Evolutionary conservation across 92 coral and sea anemone genomes (phyloP).

Genomic region (Palythoa grandis): DNA sequence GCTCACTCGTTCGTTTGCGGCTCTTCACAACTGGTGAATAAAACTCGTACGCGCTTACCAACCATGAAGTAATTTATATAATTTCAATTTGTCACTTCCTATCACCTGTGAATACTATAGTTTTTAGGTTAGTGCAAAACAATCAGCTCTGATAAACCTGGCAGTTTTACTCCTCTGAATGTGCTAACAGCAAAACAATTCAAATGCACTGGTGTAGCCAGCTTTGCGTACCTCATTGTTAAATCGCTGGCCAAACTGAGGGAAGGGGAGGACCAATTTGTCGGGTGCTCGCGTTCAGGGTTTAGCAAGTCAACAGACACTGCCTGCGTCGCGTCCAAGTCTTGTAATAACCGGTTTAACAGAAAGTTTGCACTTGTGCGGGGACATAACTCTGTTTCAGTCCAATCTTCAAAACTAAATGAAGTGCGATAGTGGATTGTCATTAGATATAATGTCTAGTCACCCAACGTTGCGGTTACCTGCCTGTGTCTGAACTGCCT

Average conservation of each 20-base stretch:
- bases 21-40: too few relatives aligned
- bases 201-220: constrained; percentile 25
- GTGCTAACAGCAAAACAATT: constrained; percentile 11
- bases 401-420: constrained; percentile 47
- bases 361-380: constrained; percentile 65
- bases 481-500: not conserved
- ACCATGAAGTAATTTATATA: too few relatives aligned
- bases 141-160: not conserved
- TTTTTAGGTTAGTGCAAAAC: not conserved
- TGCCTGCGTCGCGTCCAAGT: constrained; percentile 74
- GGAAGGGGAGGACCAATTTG: constrained; percentile 65
- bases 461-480: not conserved
- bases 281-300: constrained; percentile 41
- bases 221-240: constrained; percentile 68
- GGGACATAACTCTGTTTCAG: constrained; percentile 45
- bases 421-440: constrained; percentile 45
- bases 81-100: too few relatives aligned
- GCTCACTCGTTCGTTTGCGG: too few relatives aligned
- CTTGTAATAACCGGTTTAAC: constrained; percentile 79
- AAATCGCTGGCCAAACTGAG: constrained; percentile 72
- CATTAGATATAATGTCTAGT: constrained; percentile 11
- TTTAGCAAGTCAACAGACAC: constrained; percentile 40
- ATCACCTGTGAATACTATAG: too few relatives aligned
- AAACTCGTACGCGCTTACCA: too few relatives aligned
- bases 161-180: not conserved